Evolutionary conservation across 2,888 invertebrate genomes (phyloP).

Genomic region (Hyppa rectilinea): DNA sequence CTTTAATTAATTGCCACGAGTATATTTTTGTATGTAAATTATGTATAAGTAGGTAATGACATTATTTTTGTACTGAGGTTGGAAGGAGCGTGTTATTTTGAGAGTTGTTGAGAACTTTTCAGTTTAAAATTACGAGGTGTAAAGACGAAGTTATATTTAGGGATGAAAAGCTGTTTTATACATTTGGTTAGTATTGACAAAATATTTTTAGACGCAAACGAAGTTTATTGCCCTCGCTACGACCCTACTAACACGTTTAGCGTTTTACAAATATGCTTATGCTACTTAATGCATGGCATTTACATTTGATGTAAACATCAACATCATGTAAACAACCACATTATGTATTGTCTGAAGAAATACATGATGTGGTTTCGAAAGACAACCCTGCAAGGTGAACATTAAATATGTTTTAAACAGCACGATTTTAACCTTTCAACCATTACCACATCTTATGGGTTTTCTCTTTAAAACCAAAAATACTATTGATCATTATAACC

Average conservation of each 20-base stretch:
- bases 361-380: not conserved
- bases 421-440: too few species aligned
- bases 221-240: slow-evolving; percentile 82
- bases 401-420: not conserved
- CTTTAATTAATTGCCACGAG: slow-evolving; percentile 68
- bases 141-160: not conserved
- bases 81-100: not conserved
- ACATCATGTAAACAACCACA: too few species aligned
- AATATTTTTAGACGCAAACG: slow-evolving; percentile 16
- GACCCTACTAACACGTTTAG: slow-evolving; percentile 45
- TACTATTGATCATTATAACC: not conserved
- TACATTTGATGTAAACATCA: slow-evolving; percentile 45
- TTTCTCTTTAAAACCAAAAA: too few species aligned
- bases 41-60: slow-evolving; percentile 31
- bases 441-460: too few species aligned
- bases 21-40: slow-evolving; percentile 49
- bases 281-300: slow-evolving; percentile 51
- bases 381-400: not conserved
- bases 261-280: slow-evolving; percentile 53
- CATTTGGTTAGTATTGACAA: not conserved
- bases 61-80: slow-evolving; percentile 21
- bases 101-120: not conserved
- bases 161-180: not conserved
- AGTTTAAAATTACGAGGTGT: not conserved
- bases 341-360: too few species aligned